phyloP scores from a whole-genome alignment of 2,888 invertebrate genomes.

The Microctonus aethiopoides region DNA sequence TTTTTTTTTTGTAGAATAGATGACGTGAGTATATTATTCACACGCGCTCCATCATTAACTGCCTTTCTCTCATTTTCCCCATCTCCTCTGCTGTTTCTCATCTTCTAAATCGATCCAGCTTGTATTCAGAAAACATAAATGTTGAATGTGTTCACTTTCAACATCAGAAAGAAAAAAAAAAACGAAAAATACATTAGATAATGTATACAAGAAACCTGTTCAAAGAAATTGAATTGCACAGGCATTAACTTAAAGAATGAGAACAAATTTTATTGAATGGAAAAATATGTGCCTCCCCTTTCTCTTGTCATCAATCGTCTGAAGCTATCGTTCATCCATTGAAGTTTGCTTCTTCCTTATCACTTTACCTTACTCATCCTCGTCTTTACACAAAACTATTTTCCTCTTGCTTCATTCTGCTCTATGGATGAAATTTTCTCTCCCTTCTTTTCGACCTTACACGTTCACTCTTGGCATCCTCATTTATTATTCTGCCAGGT shows the following conservation, averaged over 20 bases:
- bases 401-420: slow-evolving; percentile 44
- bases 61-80: background rate
- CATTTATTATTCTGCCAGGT: slow-evolving; percentile 60
- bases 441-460: slow-evolving; percentile 23
- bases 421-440: background rate
- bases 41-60: background rate
- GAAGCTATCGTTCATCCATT: slow-evolving; percentile 36
- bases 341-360: background rate
- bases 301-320: slow-evolving; percentile 37
- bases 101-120: background rate
- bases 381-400: slow-evolving; percentile 39
- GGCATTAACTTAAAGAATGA: background rate
- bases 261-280: slow-evolving; percentile 4
- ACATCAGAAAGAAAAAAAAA: slow-evolving; percentile 37
- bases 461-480: slow-evolving; percentile 44
- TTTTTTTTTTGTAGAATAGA: no score
- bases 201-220: background rate
- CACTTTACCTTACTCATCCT: slow-evolving; percentile 19
- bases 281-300: slow-evolving; percentile 8
- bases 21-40: no score
- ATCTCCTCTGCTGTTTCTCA: background rate
- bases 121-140: background rate
- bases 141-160: slow-evolving; percentile 35
- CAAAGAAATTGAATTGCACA: background rate
- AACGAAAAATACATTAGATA: background rate